Conservation (phyloP, 1,140 invertebrate species). For the Halotydeus destructor region DNA sequence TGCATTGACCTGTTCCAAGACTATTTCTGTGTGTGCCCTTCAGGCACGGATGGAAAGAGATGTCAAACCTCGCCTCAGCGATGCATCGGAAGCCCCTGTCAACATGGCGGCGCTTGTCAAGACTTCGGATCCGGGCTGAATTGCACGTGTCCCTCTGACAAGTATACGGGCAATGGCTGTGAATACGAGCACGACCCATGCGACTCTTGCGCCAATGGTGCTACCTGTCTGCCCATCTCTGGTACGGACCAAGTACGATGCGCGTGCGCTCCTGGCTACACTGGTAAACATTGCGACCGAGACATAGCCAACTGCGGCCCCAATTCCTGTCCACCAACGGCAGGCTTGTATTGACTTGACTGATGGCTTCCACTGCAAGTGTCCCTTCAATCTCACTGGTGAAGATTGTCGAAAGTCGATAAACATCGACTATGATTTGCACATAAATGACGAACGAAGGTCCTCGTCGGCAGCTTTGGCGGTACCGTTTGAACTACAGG, state of each 20-base stretch:
- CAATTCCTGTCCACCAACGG: constrained; percentile 77
- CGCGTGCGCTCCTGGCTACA: constrained; percentile 58
- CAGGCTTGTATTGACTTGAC: constrained; percentile 81
- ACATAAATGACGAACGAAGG: constrained; percentile 61
- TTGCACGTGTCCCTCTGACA: constrained; percentile 65
- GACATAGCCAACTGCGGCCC: constrained; percentile 81
- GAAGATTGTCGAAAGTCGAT: constrained; percentile 89
- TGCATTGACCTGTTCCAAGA: constrained; percentile 87
- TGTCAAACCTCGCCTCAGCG: constrained; percentile 85
- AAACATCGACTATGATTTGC: constrained; percentile 83
- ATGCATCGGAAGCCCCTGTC: constrained; percentile 85
- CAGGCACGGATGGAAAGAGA: constrained; percentile 76
- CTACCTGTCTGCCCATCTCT: constrained; percentile 63
- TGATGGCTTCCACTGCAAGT: constrained; percentile 78
- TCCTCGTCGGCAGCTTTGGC: constrained; percentile 68
- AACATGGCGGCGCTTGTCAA: constrained; percentile 78
- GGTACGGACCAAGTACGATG: constrained; percentile 32
- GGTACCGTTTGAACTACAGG: constrained; percentile 61
- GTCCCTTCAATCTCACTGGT: constrained; percentile 84
- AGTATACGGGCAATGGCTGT: constrained; percentile 68
- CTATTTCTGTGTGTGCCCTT: constrained; percentile 87
- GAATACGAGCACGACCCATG: constrained; percentile 73
- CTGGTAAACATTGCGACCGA: constrained; percentile 69
- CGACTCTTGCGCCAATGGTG: constrained; percentile 66
- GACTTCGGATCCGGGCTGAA: constrained; percentile 86